phyloP scores from a whole-genome alignment of 2,113 vertebrate genomes.

The Macroglossus sobrinus region DNA sequence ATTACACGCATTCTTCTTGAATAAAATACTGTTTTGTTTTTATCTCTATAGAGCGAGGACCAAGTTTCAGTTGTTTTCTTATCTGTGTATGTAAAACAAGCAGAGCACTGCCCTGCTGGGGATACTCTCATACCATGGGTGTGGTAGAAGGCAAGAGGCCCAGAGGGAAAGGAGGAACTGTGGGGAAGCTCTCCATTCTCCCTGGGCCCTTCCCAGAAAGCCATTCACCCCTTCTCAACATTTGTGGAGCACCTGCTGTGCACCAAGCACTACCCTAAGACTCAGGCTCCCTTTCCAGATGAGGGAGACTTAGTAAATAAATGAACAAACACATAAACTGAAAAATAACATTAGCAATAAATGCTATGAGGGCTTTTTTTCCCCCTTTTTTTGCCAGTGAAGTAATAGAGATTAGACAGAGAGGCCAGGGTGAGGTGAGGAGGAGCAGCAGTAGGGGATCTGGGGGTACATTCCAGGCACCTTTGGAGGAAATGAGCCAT shows the following conservation, averaged over 20 bases:
- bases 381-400: not conserved
- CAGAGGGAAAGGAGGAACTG: not conserved
- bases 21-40: slow-evolving; percentile 66
- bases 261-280: not conserved
- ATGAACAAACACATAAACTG: not conserved
- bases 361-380: not conserved
- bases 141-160: not conserved
- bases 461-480: not conserved
- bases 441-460: not conserved
- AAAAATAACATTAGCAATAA: not conserved
- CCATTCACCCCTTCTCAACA: not conserved
- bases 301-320: not conserved
- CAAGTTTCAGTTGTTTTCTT: slow-evolving; percentile 53
- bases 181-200: not conserved
- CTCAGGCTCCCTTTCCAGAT: not conserved
- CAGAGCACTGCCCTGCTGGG: not conserved
- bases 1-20: slow-evolving; percentile 67
- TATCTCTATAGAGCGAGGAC: slow-evolving; percentile 42
- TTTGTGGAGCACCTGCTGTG: not conserved
- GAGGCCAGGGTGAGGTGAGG: not conserved
- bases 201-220: not conserved
- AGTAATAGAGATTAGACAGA: not conserved
- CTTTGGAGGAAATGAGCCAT: not conserved
- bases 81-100: slow-evolving; percentile 53
- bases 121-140: not conserved